These are phyloP conservation scores for Mongoloraphidia duomilia DNA, from an alignment of 2,888 invertebrate genomes.

Conservation along the genomic window DNA sequence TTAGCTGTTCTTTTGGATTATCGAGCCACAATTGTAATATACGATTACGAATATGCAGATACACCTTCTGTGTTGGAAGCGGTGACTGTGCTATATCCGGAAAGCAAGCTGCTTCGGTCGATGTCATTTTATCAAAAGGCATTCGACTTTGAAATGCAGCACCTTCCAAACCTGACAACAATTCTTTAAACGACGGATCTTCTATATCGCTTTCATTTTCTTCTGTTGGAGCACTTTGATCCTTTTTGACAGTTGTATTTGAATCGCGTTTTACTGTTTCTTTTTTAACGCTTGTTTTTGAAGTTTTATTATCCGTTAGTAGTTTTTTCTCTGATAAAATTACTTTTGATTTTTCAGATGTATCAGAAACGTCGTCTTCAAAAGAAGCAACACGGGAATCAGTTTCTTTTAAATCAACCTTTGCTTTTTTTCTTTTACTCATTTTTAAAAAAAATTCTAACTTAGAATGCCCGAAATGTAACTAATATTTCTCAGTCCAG, in stretches of 20 bases:
- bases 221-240: conserved; percentile 29
- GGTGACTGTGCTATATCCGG: conserved; percentile 78
- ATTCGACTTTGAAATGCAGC: conserved; percentile 88
- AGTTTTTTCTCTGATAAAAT: conserved; percentile 40
- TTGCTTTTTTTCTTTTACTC: conserved; percentile 28
- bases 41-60: conserved; percentile 81
- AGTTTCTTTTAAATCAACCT: conserved; percentile 18
- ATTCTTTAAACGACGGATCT: conserved; percentile 38
- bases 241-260: conserved; percentile 35
- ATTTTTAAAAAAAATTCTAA: conserved; percentile 16
- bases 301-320: conserved; percentile 34
- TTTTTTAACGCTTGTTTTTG: conserved; percentile 30
- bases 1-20: conserved; percentile 84
- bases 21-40: conserved; percentile 90
- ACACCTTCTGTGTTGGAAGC: conserved; percentile 71
- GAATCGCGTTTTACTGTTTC: conserved; percentile 22
- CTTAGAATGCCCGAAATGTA: too few relatives aligned
- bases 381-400: too few relatives aligned
- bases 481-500: too few relatives aligned
- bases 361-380: conserved; percentile 45
- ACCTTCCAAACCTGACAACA: conserved; percentile 53
- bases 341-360: conserved; percentile 45
- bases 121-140: conserved; percentile 88
- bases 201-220: conserved; percentile 50
- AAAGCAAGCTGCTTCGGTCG: conserved; percentile 85